Percentiles rank a stretch among this genome's conserved stretches.
Conservation (phyloP, 1,140 invertebrate species). For the Saxidomus purpurata region DNA sequence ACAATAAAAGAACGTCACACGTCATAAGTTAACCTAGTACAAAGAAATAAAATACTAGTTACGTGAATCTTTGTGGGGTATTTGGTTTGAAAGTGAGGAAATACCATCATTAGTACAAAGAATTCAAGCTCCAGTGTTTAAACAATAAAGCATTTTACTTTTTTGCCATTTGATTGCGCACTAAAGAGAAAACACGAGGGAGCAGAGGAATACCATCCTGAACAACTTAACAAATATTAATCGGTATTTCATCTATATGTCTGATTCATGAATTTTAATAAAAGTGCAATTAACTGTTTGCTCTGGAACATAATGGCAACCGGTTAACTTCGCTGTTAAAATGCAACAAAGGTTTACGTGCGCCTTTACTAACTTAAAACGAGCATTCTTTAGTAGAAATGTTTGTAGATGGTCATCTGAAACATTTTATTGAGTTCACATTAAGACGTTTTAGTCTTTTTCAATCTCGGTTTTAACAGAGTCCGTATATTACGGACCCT, state of each 20-base stretch:
- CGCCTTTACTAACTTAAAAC: no score
- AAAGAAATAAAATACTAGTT: conserved; percentile 34
- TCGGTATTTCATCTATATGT: neutral
- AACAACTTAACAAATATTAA: neutral
- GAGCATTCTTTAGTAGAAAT: no score
- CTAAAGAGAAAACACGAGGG: neutral
- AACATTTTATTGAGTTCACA: no score
- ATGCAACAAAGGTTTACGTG: no score
- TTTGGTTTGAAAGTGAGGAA: conserved; percentile 37
- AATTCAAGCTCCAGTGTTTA: neutral
- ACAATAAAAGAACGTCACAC: neutral
- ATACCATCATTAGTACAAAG: neutral
- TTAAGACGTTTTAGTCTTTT: no score
- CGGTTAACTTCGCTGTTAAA: no score
- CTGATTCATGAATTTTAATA: neutral
- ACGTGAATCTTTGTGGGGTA: conserved; percentile 28
- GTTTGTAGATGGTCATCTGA: no score
- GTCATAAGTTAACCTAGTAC: conserved; percentile 45
- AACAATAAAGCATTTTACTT: neutral
- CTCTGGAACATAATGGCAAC: no score
- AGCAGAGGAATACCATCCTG: neutral
- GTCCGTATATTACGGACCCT: no score
- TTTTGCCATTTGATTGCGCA: conserved; percentile 2
- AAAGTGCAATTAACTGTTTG: neutral
- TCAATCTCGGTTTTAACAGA: no score